Evolutionary conservation across 35 echinoderm and acorn worm species (phyloP).

Genomic region (Heliocidaris tuberculata): DNA sequence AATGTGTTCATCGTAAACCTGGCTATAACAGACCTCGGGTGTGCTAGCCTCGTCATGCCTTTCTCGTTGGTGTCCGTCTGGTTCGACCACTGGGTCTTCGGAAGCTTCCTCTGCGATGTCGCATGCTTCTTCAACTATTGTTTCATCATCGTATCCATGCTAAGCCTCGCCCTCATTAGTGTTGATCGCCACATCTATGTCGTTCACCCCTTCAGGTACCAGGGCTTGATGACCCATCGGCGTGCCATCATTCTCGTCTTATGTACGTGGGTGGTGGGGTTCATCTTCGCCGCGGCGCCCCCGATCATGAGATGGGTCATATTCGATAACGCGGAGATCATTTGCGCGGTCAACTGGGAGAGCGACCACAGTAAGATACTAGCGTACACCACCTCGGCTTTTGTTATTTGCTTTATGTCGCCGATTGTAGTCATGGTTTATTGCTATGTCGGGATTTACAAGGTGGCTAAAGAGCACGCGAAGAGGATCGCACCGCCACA

Average conservation of each 20-base stretch:
- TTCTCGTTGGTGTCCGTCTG: slow-evolving; percentile 70
- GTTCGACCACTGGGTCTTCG: slow-evolving; percentile 71
- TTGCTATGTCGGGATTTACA: slow-evolving; percentile 70
- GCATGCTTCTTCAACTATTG: slow-evolving; percentile 94
- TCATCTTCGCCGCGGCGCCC: slow-evolving; percentile 68
- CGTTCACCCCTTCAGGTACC: slow-evolving; percentile 77
- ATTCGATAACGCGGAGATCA: slow-evolving; percentile 79
- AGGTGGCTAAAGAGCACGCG: slow-evolving; percentile 67
- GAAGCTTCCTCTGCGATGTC: slow-evolving; percentile 53
- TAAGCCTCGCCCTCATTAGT: slow-evolving; percentile 71
- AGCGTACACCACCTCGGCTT: slow-evolving; percentile 73
- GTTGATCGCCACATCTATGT: slow-evolving; percentile 82
- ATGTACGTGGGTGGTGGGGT: slow-evolving; percentile 57
- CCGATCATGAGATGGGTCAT: slow-evolving; percentile 55
- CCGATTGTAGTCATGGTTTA: slow-evolving; percentile 74
- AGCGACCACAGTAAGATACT: slow-evolving; percentile 40
- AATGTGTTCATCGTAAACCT: slow-evolving; percentile 78
- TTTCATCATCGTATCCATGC: slow-evolving; percentile 96
- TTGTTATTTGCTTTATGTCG: slow-evolving; percentile 71
- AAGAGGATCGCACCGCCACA: slow-evolving; percentile 54
- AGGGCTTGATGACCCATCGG: slow-evolving; percentile 40
- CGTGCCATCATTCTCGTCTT: slow-evolving; percentile 42
- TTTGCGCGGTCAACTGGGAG: slow-evolving; percentile 94
- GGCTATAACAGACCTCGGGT: slow-evolving; percentile 76
- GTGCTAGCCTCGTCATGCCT: slow-evolving; percentile 82